Evolutionary conservation across 2,888 invertebrate genomes (phyloP).

Genomic region (Caenorhabditis panamensis): DNA sequence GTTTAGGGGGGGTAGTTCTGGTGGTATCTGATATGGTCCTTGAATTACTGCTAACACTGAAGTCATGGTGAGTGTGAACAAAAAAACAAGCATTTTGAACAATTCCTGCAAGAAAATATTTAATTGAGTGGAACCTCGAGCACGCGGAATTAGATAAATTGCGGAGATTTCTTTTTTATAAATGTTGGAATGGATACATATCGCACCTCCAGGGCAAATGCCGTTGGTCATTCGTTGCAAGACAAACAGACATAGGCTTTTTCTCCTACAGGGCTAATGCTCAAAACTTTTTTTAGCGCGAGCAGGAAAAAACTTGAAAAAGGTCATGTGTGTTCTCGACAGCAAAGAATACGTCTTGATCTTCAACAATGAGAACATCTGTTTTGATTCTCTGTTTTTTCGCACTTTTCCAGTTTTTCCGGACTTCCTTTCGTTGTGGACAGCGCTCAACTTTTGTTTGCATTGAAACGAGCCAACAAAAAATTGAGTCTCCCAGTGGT

Average conservation of each 20-base stretch:
- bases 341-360: slow-evolving; percentile 26
- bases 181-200: background rate
- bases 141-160: too few relatives aligned
- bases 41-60: slow-evolving; percentile 33
- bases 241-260: slow-evolving; percentile 18
- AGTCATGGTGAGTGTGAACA: slow-evolving; percentile 14
- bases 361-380: slow-evolving; percentile 17
- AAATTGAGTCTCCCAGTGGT: slow-evolving; percentile 43
- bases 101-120: background rate
- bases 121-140: background rate
- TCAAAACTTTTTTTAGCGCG: background rate
- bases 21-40: slow-evolving; percentile 38
- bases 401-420: slow-evolving; percentile 54
- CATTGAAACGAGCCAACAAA: slow-evolving; percentile 58
- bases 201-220: slow-evolving; percentile 28
- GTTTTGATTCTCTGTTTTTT: slow-evolving; percentile 43
- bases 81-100: slow-evolving; percentile 30
- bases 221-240: slow-evolving; percentile 1
- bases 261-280: too few relatives aligned
- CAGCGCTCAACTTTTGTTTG: slow-evolving; percentile 41
- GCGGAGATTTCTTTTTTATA: too few relatives aligned
- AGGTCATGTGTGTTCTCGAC: slow-evolving; percentile 19
- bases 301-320: too few relatives aligned
- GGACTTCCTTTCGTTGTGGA: slow-evolving; percentile 37
- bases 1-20: slow-evolving; percentile 55